phyloP scores from a whole-genome alignment of 2,888 invertebrate genomes.

The Tinea pellionella region DNA sequence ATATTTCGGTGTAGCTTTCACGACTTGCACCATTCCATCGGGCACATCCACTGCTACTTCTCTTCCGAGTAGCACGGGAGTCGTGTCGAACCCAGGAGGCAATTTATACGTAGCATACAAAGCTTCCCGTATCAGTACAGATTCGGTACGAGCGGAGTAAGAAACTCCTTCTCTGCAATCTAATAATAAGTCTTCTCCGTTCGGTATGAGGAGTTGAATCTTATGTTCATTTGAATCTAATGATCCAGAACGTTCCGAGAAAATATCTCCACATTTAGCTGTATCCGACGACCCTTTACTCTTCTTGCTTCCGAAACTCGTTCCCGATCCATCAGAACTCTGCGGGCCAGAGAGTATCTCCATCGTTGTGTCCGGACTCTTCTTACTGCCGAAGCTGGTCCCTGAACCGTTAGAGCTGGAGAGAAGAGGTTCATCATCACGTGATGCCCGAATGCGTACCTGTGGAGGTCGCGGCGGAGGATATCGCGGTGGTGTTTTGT shows the following conservation, averaged over 20 bases:
- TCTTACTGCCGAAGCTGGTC: conserved; percentile 58
- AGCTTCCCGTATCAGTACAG: conserved; percentile 59
- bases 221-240: conserved; percentile 54
- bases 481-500: conserved; percentile 92
- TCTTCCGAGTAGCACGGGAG: conserved; percentile 59
- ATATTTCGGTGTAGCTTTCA: conserved; percentile 79
- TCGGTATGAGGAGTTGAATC: conserved; percentile 56
- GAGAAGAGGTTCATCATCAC: conserved; percentile 63
- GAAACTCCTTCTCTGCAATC: conserved; percentile 58
- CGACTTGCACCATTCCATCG: conserved; percentile 85
- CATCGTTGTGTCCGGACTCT: conserved; percentile 44
- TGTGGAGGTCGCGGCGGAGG: conserved; percentile 82
- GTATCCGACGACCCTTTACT: conserved; percentile 56
- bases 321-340: conserved; percentile 51
- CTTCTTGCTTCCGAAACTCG: conserved; percentile 54
- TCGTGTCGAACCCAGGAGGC: conserved; percentile 59
- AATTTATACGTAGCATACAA: conserved; percentile 60
- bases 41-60: conserved; percentile 91
- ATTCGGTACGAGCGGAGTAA: conserved; percentile 62
- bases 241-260: conserved; percentile 47
- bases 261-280: conserved; percentile 50
- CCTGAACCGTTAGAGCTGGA: conserved; percentile 51
- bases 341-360: conserved; percentile 54
- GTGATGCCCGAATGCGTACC: conserved; percentile 61
- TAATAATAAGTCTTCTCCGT: conserved; percentile 57